phyloP scores from a whole-genome alignment of 2,888 invertebrate genomes.

The Drosophila austrosaltans region DNA sequence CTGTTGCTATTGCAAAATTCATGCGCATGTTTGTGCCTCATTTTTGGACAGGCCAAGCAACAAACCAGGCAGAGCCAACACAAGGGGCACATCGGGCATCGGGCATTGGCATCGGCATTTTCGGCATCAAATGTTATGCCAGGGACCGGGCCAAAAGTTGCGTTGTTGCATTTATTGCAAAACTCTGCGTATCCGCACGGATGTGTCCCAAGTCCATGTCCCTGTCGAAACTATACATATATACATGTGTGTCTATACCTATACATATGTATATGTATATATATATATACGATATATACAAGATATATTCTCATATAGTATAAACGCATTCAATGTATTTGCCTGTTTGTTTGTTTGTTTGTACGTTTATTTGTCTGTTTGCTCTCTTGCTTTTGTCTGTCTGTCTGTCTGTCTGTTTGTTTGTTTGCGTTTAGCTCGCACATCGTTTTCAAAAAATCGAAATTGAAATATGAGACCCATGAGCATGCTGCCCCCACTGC shows the following conservation, averaged over 20 bases:
- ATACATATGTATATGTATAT: constrained; percentile 30
- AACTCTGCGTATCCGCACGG: constrained; percentile 14
- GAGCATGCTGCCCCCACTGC: constrained; percentile 20
- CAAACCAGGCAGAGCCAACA: constrained; percentile 42
- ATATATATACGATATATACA: too few species aligned
- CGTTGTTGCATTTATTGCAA: constrained; percentile 55
- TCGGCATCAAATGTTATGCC: constrained; percentile 58
- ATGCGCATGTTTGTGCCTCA: constrained; percentile 81
- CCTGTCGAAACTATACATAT: constrained; percentile 33
- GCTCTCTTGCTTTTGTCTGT: constrained; percentile 39
- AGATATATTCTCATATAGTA: constrained; percentile 32
- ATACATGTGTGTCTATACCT: constrained; percentile 23
- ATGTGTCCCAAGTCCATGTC: constrained; percentile 25
- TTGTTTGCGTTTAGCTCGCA: constrained; percentile 66
- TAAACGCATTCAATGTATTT: constrained; percentile 65
- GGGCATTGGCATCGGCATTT: constrained; percentile 52
- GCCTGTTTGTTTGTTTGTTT: constrained; percentile 57
- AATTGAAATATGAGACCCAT: constrained; percentile 72
- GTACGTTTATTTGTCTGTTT: constrained; percentile 28
- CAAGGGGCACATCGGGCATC: constrained; percentile 28
- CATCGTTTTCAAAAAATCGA: constrained; percentile 75
- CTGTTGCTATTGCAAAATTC: constrained; percentile 69
- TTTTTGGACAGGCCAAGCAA: constrained; percentile 64
- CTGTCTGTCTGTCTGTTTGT: constrained; percentile 48
- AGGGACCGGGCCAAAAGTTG: constrained; percentile 61